Base-by-base conservation (phyloP, 2,888 invertebrate genomes). In the Thymelicus lineola region DNA sequence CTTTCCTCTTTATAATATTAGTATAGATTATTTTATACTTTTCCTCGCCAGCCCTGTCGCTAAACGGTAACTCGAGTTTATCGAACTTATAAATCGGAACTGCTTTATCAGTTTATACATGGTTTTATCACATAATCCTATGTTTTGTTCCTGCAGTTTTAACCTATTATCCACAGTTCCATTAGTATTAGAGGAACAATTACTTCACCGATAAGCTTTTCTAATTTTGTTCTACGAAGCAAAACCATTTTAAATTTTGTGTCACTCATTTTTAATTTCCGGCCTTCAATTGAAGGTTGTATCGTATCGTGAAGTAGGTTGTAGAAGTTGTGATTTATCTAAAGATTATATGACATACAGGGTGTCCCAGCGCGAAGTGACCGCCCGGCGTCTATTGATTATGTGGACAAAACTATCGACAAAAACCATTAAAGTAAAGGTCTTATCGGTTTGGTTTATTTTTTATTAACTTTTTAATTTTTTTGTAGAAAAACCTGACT, bases 251-350 rank as follows among this genome's bases (percentile, higher is more conserved):
- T 15, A 20, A 36, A 4, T 55, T 38, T 10, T 28, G 28, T 15
- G 48, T 17, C 28, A 20, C 28, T 17, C 42, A 17, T 55, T 28
- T 42, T 15, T 10, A 6, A 14, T 20, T 60, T 7, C 20, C 20
- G 6, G n/a, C 28, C 20, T 14, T 48, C 12, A 14, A 61, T 46
- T 28, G 35, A n/a, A 61, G 61, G 61, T 61, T 46, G 46, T 61
- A 62, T 12, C n/a, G 28, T 42, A 42, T 57, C 42, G 6, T 7
- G 4, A 42, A 42, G 42, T 42, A 12, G 14, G 36, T 46, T 58
- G 15, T 14, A 66, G 15, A 59, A 46, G 59, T 59, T 66, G 66
- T 66, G 66, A 66, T 66, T 66, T 66, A 66, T 66, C 66, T 57
- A 66, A 48, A 59, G 46, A 48, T 42, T 66, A 57, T n/a, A 20